These are phyloP conservation scores for Idaea aversata DNA, from an alignment of 2,888 invertebrate species.

Conservation along the genomic window DNA sequence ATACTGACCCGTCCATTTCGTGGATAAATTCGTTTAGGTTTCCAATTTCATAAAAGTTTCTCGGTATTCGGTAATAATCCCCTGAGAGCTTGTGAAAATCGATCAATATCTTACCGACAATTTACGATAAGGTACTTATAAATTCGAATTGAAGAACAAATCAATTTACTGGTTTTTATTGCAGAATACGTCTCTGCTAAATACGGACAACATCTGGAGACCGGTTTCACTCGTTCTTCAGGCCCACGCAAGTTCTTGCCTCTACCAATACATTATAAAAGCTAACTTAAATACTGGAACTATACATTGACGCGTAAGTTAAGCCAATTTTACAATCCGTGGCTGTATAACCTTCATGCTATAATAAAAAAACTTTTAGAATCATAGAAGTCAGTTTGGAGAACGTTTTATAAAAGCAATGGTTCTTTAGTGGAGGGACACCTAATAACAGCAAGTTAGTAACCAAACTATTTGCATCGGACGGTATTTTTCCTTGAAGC, in stretches of 20 bases:
- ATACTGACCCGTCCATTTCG: neutral
- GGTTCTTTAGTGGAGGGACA: constrained; percentile 47
- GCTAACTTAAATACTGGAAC: constrained; percentile 8
- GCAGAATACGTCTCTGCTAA: constrained; percentile 54
- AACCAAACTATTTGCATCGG: constrained; percentile 64
- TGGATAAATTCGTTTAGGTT: neutral
- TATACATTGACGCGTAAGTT: constrained; percentile 24
- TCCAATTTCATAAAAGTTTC: neutral
- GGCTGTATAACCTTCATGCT: neutral
- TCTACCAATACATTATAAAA: constrained; percentile 43
- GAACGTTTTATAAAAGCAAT: constrained; percentile 48
- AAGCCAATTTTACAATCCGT: neutral
- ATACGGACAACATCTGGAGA: constrained; percentile 66
- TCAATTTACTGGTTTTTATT: constrained; percentile 30
- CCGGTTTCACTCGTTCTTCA: constrained; percentile 73
- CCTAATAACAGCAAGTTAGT: constrained; percentile 61
- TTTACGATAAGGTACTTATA: neutral
- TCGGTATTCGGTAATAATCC: neutral
- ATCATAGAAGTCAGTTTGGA: constrained; percentile 9
- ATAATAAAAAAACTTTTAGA: neutral
- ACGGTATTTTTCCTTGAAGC: constrained; percentile 66
- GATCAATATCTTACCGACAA: constrained; percentile 8
- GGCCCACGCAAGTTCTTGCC: constrained; percentile 67
- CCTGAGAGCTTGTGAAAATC: constrained; percentile 2
- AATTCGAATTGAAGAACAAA: constrained; percentile 16